These are phyloP conservation scores for Nemopilema nomurai DNA, from an alignment of 30 jellyfish, hydroid and myxozoan species.

Conservation along the genomic window DNA sequence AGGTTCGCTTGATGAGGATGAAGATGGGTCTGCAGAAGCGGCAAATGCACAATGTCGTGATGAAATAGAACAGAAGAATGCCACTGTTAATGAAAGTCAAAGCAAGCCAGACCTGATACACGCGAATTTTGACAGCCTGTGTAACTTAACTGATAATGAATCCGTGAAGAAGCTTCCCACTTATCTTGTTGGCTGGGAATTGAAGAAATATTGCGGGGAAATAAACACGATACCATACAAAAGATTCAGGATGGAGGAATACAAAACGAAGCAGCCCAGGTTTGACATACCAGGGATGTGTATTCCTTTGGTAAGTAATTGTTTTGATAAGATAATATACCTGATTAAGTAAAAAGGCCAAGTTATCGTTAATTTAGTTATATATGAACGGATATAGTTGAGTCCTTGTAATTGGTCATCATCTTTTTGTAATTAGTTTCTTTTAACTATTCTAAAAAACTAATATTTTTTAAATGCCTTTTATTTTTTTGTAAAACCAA, in stretches of 20 bases:
- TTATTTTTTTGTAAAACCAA: too few relatives aligned
- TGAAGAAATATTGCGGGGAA: constrained; percentile 51
- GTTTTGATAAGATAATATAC: neutral
- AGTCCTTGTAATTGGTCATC: too few relatives aligned
- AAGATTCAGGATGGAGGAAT: constrained; percentile 51
- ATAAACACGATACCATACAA: constrained; percentile 51
- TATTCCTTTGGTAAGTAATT: constrained; percentile 43
- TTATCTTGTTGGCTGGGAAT: constrained; percentile 67
- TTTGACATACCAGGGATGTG: constrained; percentile 81
- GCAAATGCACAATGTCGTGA: constrained; percentile 5
- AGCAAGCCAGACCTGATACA: constrained; percentile 46
- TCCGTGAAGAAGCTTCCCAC: constrained; percentile 47
- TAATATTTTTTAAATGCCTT: too few relatives aligned
- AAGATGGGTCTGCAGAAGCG: constrained; percentile 32
- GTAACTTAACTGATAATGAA: constrained; percentile 32
- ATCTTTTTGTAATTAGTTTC: too few relatives aligned
- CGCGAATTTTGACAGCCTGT: constrained; percentile 43
- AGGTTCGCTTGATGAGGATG: constrained; percentile 72
- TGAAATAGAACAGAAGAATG: constrained; percentile 28
- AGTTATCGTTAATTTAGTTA: neutral
- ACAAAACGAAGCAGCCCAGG: constrained; percentile 32
- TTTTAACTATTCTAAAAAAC: too few relatives aligned
- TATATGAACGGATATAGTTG: neutral
- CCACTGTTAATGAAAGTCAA: constrained; percentile 16
- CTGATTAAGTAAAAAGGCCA: neutral